Evolutionary conservation across 2,113 vertebrate genomes (phyloP).

Genomic region (Zosterops lateralis): DNA sequence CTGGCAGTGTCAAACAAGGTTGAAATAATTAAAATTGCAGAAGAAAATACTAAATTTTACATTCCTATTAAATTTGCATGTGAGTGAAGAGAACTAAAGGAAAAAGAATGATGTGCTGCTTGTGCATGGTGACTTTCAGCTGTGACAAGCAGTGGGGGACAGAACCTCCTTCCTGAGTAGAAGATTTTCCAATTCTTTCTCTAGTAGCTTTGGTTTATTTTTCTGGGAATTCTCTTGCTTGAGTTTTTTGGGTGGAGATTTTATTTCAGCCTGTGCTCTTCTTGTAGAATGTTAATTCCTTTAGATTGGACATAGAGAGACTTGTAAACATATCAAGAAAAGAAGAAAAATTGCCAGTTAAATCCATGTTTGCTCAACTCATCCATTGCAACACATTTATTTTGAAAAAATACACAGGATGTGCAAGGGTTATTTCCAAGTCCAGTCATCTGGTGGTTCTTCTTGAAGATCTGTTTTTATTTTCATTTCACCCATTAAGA

Average conservation of each 20-base stretch:
- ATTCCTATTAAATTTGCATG: background rate
- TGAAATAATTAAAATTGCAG: background rate
- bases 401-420: background rate
- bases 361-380: background rate
- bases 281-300: background rate
- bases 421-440: background rate
- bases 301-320: background rate
- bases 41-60: background rate
- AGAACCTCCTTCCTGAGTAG: background rate
- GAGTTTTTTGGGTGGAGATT: background rate
- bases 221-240: background rate
- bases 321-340: background rate
- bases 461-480: background rate
- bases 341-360: background rate
- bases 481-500: background rate
- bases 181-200: background rate
- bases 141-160: background rate
- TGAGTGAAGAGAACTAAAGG: background rate
- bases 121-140: background rate
- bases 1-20: background rate
- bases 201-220: background rate
- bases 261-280: background rate
- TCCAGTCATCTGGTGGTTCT: background rate
- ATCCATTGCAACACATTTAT: accelerated
- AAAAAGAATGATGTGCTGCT: background rate